Conservation (phyloP, 2,113 vertebrate species). For the Megatriorchis doriae region DNA sequence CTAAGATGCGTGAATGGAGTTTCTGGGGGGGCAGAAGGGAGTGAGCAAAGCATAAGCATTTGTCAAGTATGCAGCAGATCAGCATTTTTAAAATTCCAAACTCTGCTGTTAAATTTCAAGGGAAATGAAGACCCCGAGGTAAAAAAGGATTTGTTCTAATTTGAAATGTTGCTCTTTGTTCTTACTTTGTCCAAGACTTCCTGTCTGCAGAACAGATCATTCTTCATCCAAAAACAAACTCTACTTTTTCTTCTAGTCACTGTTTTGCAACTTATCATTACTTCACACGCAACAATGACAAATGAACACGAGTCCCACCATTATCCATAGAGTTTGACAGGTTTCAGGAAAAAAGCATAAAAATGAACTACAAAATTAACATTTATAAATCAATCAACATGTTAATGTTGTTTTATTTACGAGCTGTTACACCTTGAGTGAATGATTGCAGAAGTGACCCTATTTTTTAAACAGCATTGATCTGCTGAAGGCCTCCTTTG, state of each 20-base stretch:
- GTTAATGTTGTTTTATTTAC: constrained; percentile 69
- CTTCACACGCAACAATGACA: constrained; percentile 16
- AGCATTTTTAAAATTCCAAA: constrained; percentile 54
- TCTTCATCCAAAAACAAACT: constrained; percentile 37
- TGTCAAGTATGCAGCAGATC: constrained; percentile 15
- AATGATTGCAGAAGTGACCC: constrained; percentile 76
- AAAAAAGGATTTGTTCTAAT: constrained; percentile 33
- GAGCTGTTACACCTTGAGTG: constrained; percentile 56
- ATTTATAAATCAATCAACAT: constrained; percentile 57
- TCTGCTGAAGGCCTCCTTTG: constrained; percentile 68
- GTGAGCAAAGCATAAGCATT: constrained; percentile 41
- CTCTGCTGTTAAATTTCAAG: constrained; percentile 33
- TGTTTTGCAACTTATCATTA: constrained; percentile 22
- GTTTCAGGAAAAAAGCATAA: constrained; percentile 25
- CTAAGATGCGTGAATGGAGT: constrained; percentile 84
- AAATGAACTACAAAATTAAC: constrained; percentile 67
- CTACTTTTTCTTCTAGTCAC: constrained; percentile 22
- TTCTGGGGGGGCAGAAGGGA: constrained; percentile 73
- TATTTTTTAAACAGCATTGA: constrained; percentile 72
- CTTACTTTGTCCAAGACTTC: constrained; percentile 12
- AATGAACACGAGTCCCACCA: neutral
- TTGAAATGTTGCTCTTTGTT: neutral
- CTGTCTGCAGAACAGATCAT: neutral
- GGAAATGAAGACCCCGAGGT: constrained; percentile 15
- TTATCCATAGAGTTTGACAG: constrained; percentile 10